Percentiles rank a stretch among this genome's conserved stretches.
These are phyloP conservation scores for Drosophila orosa DNA, from an alignment of 1,140 invertebrate genomes.

Conservation along the genomic window DNA sequence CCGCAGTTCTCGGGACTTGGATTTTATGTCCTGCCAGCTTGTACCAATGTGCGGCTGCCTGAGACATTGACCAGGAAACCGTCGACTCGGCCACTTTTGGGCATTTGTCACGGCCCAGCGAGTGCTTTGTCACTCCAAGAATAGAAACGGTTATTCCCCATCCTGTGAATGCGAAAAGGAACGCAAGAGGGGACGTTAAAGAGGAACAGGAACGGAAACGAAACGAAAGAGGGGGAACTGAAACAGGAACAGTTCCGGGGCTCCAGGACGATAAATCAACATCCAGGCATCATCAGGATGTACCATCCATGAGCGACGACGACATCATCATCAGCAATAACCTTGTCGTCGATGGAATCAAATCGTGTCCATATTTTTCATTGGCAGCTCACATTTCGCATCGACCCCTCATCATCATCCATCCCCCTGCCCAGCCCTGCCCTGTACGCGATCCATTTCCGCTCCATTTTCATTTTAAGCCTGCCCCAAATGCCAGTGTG, in stretches of 20 bases:
- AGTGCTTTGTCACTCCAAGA: constrained; percentile 47
- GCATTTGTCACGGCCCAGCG: constrained; percentile 59
- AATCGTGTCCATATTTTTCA: constrained; percentile 48
- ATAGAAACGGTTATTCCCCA: no score
- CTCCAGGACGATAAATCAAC: constrained; percentile 60
- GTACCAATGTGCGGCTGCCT: constrained; percentile 34
- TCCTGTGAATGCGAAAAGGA: no score
- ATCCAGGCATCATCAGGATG: constrained; percentile 31
- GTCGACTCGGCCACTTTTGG: constrained; percentile 49
- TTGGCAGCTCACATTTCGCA: constrained; percentile 4
- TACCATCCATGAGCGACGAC: not conserved
- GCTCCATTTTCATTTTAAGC: constrained; percentile 29
- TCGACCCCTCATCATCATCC: not conserved
- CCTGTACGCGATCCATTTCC: constrained; percentile 5
- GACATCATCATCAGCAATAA: constrained; percentile 23
- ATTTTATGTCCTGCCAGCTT: not conserved
- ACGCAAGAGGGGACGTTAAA: no score
- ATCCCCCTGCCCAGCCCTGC: rapidly evolving
- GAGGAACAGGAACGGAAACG: not conserved
- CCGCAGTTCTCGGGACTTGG: constrained; percentile 5
- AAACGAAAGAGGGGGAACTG: not conserved
- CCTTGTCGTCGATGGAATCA: constrained; percentile 15
- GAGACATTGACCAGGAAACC: constrained; percentile 35
- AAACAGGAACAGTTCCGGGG: not conserved
- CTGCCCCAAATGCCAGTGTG: not conserved